These are phyloP conservation scores for Ctenopoma multispine DNA, from an alignment of 2,797 vertebrate genomes.

Conservation along the genomic window DNA sequence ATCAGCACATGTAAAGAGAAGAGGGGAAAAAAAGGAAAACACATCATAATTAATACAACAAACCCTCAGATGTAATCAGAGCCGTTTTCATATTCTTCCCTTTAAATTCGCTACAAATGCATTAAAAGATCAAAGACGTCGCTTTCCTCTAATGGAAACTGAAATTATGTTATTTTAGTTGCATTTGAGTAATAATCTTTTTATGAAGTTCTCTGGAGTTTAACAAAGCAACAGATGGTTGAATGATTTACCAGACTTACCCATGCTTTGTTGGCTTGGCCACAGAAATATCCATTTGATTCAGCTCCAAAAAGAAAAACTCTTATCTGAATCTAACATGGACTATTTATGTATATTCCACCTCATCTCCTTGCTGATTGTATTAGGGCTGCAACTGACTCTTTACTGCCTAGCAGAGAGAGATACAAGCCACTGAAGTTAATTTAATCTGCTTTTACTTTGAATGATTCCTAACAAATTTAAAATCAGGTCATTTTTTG, in stretches of 20 bases:
- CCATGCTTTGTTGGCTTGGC: conserved; percentile 47
- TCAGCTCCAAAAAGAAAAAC: conserved; percentile 37
- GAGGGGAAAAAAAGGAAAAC: conserved; percentile 47
- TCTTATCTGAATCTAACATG: conserved; percentile 33
- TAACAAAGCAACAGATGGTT: conserved; percentile 76
- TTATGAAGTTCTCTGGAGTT: conserved; percentile 73
- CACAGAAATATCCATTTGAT: conserved; percentile 59
- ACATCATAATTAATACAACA: conserved; percentile 80
- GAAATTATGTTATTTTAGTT: conserved; percentile 73
- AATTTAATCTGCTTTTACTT: conserved; percentile 33
- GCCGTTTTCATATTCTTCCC: conserved; percentile 66
- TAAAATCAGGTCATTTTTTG: conserved; percentile 47
- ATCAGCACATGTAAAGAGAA: conserved; percentile 73
- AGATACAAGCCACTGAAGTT: conserved; percentile 15
- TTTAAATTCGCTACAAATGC: conserved; percentile 71
- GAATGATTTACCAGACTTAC: conserved; percentile 68
- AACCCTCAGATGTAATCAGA: conserved; percentile 77
- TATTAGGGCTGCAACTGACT: conserved; percentile 22
- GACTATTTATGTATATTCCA: conserved; percentile 27
- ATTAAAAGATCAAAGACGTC: conserved; percentile 70
- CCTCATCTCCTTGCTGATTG: conserved; percentile 20
- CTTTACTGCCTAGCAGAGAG: conserved; percentile 37
- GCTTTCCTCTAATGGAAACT: conserved; percentile 67
- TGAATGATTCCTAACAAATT: conserved; percentile 47
- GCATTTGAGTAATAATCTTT: conserved; percentile 67